Conservation (phyloP, 2,113 vertebrate species). For the Sapayoa aenigma region DNA sequence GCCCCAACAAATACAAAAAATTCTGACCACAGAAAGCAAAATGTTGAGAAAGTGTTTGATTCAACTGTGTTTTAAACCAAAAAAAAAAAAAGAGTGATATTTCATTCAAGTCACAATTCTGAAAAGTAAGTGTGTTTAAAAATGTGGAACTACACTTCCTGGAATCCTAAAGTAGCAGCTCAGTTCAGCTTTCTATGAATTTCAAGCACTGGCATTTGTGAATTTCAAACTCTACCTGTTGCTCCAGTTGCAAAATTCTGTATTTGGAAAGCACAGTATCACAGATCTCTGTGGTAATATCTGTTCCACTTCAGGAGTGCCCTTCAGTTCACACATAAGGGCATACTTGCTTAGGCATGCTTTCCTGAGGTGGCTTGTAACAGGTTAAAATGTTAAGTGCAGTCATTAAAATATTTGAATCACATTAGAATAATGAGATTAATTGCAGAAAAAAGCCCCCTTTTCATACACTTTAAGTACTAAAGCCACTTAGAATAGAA, state of each 20-base stretch:
- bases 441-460: accelerated
- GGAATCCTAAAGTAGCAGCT: background rate
- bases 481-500: background rate
- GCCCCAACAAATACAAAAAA: background rate
- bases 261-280: background rate
- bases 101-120: background rate
- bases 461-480: background rate
- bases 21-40: background rate
- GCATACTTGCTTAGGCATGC: background rate
- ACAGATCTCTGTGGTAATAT: too few species aligned
- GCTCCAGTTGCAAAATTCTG: background rate
- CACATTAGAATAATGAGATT: background rate
- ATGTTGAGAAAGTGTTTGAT: background rate
- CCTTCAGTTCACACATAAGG: background rate
- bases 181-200: background rate
- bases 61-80: background rate
- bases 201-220: background rate
- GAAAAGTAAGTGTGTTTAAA: background rate
- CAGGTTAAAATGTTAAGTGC: background rate
- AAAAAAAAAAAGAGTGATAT: background rate
- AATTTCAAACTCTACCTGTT: background rate
- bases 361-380: background rate
- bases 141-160: background rate
- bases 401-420: background rate
- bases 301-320: background rate